Conservation (phyloP, 2,113 vertebrate species). For the Halcyon senegalensis region DNA sequence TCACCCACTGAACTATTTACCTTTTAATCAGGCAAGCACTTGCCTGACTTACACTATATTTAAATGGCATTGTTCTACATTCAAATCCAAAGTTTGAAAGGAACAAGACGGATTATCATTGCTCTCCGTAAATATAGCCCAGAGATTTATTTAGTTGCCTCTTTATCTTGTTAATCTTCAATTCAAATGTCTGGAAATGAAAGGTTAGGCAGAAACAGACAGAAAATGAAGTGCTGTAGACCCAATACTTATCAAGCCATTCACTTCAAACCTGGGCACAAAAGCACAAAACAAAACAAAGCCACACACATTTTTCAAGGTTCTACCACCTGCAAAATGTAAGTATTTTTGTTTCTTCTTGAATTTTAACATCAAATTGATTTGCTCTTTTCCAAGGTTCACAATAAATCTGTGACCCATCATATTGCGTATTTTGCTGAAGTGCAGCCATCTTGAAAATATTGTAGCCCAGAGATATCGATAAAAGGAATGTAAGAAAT, state of each 20-base stretch:
- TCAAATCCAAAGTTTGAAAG: conserved; percentile 3
- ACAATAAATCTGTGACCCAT: background rate
- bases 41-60: background rate
- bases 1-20: conserved; percentile 74
- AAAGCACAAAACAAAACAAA: background rate
- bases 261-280: background rate
- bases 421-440: conserved; percentile 7
- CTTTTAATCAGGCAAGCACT: conserved; percentile 27
- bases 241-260: background rate
- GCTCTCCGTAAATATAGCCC: background rate
- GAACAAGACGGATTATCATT: background rate
- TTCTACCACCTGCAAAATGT: background rate
- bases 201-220: background rate
- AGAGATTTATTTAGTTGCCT: background rate
- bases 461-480: background rate
- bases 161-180: conserved; percentile 1
- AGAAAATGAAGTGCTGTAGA: background rate
- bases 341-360: background rate
- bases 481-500: background rate
- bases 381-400: background rate
- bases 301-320: background rate
- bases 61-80: background rate
- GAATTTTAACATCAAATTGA: background rate
- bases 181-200: background rate
- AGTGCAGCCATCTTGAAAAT: background rate